These are phyloP conservation scores for Whitmania pigra DNA, from an alignment of 1,140 invertebrate species.

Conservation along the genomic window DNA sequence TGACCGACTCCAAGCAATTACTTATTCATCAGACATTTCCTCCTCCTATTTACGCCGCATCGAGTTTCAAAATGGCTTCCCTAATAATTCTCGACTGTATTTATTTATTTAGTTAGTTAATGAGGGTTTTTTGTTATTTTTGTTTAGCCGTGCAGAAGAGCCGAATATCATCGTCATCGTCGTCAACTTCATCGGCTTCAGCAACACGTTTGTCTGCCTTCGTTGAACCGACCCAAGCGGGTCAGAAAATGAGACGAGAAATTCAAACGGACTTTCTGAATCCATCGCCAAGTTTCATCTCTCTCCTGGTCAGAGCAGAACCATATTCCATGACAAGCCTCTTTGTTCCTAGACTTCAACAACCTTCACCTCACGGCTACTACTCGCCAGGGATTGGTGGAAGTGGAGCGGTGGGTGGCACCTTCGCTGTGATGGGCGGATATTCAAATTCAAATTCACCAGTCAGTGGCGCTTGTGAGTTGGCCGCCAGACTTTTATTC, in stretches of 20 bases:
- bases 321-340: constrained; percentile 52
- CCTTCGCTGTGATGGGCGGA: constrained; percentile 25
- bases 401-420: constrained; percentile 21
- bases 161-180: not conserved
- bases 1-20: not conserved
- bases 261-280: not conserved
- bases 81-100: not conserved
- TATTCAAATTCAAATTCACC: not conserved
- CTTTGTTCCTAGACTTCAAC: not conserved
- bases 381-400: constrained; percentile 60
- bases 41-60: not conserved
- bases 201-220: not conserved
- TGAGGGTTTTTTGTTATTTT: not conserved
- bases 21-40: constrained; percentile 1
- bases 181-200: not conserved
- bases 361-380: constrained; percentile 61
- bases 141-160: constrained; percentile 2
- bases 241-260: not conserved
- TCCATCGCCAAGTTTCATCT: constrained; percentile 89
- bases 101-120: not conserved
- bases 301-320: constrained; percentile 78
- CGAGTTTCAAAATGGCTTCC: not conserved
- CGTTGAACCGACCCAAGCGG: not conserved
- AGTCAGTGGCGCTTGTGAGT: constrained; percentile 83
- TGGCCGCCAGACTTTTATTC: constrained; percentile 86